phyloP scores from a whole-genome alignment of 2,113 vertebrate species.

The Corythornis cristatus region DNA sequence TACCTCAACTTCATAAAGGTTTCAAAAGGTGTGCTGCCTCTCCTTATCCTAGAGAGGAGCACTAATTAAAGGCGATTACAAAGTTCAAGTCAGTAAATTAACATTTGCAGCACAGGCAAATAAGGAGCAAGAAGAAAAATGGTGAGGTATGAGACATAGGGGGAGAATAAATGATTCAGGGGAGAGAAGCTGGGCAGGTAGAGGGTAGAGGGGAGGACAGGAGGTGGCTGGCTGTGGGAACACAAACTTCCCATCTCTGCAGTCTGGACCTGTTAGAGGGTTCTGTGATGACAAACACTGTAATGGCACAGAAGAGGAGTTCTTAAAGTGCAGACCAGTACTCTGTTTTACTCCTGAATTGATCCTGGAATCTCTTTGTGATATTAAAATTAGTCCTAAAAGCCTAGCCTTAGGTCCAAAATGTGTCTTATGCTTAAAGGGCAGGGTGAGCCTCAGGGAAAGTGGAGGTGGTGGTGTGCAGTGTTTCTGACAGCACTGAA shows the following conservation, averaged over 20 bases:
- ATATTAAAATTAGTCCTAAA: neutral
- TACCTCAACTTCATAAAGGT: neutral
- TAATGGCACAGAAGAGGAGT: neutral
- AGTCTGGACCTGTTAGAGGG: neutral
- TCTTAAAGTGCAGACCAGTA: neutral
- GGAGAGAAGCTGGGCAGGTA: neutral
- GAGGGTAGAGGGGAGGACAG: neutral
- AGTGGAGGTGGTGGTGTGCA: neutral
- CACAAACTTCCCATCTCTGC: accelerated
- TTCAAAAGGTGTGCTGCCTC: neutral
- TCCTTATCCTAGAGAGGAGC: neutral
- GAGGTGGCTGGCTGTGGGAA: neutral
- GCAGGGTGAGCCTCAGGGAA: neutral
- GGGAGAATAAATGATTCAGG: neutral
- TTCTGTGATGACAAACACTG: neutral
- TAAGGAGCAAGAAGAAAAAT: neutral
- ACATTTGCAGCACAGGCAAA: neutral
- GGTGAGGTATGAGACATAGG: neutral
- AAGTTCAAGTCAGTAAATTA: neutral
- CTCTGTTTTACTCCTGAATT: neutral
- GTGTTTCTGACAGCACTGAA: neutral
- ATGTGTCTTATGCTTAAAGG: neutral
- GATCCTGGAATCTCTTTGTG: neutral
- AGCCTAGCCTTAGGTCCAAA: neutral
- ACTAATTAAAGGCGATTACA: neutral